Evolutionary conservation across 1,140 invertebrate species (phyloP).

Genomic region (Tyrophagus putrescentiae): DNA sequence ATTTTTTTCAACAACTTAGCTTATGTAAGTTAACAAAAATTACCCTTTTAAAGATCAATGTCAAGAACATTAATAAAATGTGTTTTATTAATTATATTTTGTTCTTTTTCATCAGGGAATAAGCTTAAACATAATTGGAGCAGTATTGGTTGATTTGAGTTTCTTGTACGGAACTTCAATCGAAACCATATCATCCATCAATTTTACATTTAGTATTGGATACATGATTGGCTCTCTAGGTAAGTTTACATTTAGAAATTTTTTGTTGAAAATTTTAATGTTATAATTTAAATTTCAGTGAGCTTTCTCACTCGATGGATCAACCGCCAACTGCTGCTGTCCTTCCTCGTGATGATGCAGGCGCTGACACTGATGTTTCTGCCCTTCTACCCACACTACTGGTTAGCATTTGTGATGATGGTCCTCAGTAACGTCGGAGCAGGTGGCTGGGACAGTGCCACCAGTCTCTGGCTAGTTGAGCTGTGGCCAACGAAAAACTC

Average conservation of each 20-base stretch:
- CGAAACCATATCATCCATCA: neutral
- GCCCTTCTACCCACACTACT: neutral
- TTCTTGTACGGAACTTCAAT: neutral
- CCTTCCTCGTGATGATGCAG: neutral
- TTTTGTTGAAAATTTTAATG: no score
- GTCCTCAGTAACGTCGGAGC: neutral
- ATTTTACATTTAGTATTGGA: neutral
- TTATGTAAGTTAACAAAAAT: neutral
- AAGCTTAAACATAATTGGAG: neutral
- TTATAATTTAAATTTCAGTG: no score
- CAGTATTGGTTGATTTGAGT: constrained; percentile 1
- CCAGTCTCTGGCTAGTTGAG: constrained; percentile 21
- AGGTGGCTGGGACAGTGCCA: constrained; percentile 12
- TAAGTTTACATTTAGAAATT: neutral
- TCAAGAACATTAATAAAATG: neutral
- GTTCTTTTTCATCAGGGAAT: neutral
- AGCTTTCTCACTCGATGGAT: no score
- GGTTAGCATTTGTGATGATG: neutral
- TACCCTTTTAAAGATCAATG: neutral
- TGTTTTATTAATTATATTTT: no score
- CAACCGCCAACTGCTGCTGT: constrained; percentile 2
- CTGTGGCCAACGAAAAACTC: constrained; percentile 14
- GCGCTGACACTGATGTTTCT: neutral
- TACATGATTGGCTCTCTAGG: constrained; percentile 7
- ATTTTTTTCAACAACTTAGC: constrained; percentile 1